Conservation (phyloP, 2,888 invertebrate species). For the Leistus spinibarbis region DNA sequence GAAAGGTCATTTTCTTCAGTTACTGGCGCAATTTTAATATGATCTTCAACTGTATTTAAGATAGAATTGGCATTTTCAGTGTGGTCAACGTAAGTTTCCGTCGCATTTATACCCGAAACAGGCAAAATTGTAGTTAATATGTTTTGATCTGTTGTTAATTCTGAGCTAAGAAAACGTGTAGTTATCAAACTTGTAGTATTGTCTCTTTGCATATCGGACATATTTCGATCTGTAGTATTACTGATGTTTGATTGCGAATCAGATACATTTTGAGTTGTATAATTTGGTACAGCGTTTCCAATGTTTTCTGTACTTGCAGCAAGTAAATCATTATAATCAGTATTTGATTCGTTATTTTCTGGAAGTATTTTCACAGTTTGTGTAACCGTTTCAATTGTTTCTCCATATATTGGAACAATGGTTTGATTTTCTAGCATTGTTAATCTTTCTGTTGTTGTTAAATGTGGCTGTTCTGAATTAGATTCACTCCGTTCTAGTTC, state of each 20-base stretch:
- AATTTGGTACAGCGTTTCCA: slow-evolving; percentile 9
- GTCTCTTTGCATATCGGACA: neutral
- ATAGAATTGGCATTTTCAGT: slow-evolving; percentile 32
- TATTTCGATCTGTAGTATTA: neutral
- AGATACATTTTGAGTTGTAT: neutral
- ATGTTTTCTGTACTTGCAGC: slow-evolving; percentile 35
- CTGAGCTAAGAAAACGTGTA: slow-evolving; percentile 40
- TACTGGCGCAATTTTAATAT: neutral
- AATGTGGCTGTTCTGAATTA: neutral
- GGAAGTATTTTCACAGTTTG: slow-evolving; percentile 44
- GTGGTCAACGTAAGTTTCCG: slow-evolving; percentile 11
- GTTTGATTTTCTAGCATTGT: slow-evolving; percentile 4
- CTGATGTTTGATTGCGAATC: neutral
- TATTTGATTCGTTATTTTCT: slow-evolving; percentile 26
- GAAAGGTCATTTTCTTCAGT: slow-evolving; percentile 41
- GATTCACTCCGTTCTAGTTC: slow-evolving; percentile 45
- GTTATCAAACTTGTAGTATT: neutral
- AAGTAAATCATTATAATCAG: slow-evolving; percentile 35
- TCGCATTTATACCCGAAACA: slow-evolving; percentile 39
- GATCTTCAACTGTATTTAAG: slow-evolving; percentile 36
- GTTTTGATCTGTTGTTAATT: slow-evolving; percentile 51
- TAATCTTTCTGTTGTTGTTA: slow-evolving; percentile 48
- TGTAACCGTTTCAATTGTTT: slow-evolving; percentile 48
- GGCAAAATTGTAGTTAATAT: slow-evolving; percentile 46
- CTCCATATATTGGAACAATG: slow-evolving; percentile 46